Percentiles rank a stretch among this genome's conserved stretches.
These are phyloP conservation scores for Pteropus rufus DNA, from an alignment of 2,797 vertebrate genomes.

Conservation along the genomic window DNA sequence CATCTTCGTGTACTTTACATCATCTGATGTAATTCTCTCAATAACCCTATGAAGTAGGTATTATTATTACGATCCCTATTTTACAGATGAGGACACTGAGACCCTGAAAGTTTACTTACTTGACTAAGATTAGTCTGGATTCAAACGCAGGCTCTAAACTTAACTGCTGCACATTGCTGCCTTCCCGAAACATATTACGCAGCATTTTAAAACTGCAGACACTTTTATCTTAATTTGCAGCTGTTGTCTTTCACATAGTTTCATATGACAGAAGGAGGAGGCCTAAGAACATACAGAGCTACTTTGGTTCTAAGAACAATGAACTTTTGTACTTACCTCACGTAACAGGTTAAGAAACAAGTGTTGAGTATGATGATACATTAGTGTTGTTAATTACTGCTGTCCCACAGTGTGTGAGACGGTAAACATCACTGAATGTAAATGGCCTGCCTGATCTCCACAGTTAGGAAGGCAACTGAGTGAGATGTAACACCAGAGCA, in stretches of 20 bases:
- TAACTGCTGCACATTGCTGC: neutral
- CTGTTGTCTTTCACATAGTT: neutral
- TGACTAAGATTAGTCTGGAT: neutral
- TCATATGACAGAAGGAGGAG: neutral
- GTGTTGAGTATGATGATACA: neutral
- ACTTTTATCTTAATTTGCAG: neutral
- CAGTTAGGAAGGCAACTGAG: neutral
- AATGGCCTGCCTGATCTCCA: neutral
- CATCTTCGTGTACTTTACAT: neutral
- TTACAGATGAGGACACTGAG: neutral
- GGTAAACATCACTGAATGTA: neutral
- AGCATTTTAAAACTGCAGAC: neutral
- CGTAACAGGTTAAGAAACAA: neutral
- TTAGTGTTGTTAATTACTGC: neutral
- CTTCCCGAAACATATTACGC: neutral
- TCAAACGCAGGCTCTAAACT: neutral
- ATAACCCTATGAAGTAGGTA: neutral
- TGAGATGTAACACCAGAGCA: neutral
- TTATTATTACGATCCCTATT: neutral
- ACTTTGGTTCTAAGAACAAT: neutral
- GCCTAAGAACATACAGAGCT: neutral
- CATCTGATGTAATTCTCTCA: neutral
- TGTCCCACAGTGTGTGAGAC: neutral
- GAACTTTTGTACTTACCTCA: neutral
- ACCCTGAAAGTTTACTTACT: neutral